A percentile compares a stretch with the other conserved stretches of the same genome.
Evolutionary conservation across 2,888 invertebrate genomes (phyloP).

Genomic region (Balanococcus diminutus): DNA sequence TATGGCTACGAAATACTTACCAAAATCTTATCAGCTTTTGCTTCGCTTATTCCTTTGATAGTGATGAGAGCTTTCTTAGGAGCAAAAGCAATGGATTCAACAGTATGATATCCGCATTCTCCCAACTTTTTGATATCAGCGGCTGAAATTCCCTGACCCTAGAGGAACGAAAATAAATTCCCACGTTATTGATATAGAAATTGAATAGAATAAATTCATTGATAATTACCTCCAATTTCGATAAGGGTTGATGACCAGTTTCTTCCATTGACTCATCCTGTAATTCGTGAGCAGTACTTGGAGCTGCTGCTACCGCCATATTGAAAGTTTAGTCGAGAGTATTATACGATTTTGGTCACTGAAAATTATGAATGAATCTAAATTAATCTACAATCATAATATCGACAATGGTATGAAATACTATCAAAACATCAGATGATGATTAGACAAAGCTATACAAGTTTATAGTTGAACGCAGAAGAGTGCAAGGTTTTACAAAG

Average conservation of each 20-base stretch:
- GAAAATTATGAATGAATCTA: no score
- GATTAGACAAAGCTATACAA: neutral
- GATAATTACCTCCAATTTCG: constrained; percentile 72
- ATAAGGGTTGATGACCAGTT: constrained; percentile 74
- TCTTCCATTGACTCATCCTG: constrained; percentile 62
- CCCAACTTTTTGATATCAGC: constrained; percentile 91
- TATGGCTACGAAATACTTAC: constrained; percentile 60
- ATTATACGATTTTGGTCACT: no score
- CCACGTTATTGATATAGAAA: neutral
- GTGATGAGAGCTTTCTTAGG: constrained; percentile 87
- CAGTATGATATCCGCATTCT: constrained; percentile 92
- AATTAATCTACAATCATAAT: no score
- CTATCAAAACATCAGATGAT: no score
- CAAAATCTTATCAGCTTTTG: constrained; percentile 93
- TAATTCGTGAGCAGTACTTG: constrained; percentile 11
- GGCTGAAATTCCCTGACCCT: constrained; percentile 90
- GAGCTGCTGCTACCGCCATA: constrained; percentile 6
- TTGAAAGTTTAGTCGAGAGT: neutral
- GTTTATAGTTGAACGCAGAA: neutral
- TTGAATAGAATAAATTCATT: constrained; percentile 59
- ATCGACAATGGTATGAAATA: no score
- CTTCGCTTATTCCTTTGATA: constrained; percentile 96
- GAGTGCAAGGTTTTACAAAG: neutral
- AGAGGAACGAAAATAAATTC: constrained; percentile 57
- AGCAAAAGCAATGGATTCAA: constrained; percentile 93